phyloP scores from a whole-genome alignment of 1,140 invertebrate species.

The Neodiprion virginianus region DNA sequence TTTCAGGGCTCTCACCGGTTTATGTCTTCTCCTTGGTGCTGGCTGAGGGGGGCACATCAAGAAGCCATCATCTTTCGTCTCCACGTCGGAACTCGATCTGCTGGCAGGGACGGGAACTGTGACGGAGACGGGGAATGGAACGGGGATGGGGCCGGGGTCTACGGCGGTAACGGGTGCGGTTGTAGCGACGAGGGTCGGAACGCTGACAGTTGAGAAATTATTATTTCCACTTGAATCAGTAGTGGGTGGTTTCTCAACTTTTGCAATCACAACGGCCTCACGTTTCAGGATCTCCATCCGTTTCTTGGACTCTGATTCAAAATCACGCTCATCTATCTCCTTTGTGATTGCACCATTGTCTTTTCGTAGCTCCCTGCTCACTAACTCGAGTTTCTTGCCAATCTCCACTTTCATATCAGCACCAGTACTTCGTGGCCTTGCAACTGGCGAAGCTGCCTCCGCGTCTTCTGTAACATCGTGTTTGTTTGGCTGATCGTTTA shows the following conservation, averaged over 20 bases:
- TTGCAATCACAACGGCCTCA: not conserved
- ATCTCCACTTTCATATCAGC: not conserved
- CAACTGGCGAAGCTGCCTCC: conserved; percentile 35
- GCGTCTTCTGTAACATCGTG: conserved; percentile 31
- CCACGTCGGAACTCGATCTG: conserved; percentile 49
- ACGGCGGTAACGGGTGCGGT: too few relatives aligned
- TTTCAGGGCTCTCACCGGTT: conserved; percentile 44
- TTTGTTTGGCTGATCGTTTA: conserved; percentile 41
- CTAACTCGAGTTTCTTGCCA: not conserved
- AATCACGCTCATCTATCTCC: not conserved
- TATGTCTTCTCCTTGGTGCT: conserved; percentile 49
- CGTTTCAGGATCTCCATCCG: not conserved
- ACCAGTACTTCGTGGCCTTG: conserved; percentile 29
- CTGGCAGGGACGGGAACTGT: conserved; percentile 40
- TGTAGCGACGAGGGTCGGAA: not conserved
- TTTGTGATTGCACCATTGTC: not conserved
- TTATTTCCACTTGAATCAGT: not conserved
- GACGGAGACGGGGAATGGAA: not conserved
- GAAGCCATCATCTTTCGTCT: conserved; percentile 50
- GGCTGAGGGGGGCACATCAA: conserved; percentile 49
- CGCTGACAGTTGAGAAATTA: not conserved
- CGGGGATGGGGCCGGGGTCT: not conserved
- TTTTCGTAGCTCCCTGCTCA: not conserved
- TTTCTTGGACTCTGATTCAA: not conserved
- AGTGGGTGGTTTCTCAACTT: not conserved